Evolutionary conservation across 1,140 invertebrate species (phyloP).

Genomic region (Rhopalosiphum padi): DNA sequence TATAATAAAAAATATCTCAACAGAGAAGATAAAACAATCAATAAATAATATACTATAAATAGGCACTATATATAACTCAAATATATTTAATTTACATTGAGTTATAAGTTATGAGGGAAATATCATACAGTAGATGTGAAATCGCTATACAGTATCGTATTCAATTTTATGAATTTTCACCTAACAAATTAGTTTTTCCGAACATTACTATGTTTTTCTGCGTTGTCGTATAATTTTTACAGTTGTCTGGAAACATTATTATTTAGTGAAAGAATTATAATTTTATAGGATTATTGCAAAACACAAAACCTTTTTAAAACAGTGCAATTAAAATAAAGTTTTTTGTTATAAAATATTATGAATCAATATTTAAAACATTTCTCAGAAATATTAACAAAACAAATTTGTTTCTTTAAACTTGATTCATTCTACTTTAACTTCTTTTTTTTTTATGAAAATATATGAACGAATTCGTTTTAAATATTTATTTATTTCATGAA

Average conservation of each 20-base stretch:
- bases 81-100: background rate
- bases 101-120: background rate
- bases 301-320: background rate
- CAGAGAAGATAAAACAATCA: background rate
- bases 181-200: background rate
- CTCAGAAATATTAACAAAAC: background rate
- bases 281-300: background rate
- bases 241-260: background rate
- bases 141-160: background rate
- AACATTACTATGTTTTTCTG: background rate
- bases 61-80: background rate
- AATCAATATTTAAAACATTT: conserved; percentile 4
- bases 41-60: background rate
- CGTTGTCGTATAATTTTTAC: background rate
- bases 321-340: background rate
- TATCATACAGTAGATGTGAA: background rate
- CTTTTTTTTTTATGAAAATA: background rate
- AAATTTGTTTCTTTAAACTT: background rate
- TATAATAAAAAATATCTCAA: background rate
- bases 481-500: conserved; percentile 10
- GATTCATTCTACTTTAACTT: background rate
- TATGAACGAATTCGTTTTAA: background rate
- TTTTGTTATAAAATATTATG: background rate
- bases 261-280: background rate
- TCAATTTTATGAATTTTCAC: background rate